Percentiles rank a stretch among this genome's conserved stretches.
Evolutionary conservation across 2,113 vertebrate species (phyloP).

Genomic region (Neogobius melanostomus): DNA sequence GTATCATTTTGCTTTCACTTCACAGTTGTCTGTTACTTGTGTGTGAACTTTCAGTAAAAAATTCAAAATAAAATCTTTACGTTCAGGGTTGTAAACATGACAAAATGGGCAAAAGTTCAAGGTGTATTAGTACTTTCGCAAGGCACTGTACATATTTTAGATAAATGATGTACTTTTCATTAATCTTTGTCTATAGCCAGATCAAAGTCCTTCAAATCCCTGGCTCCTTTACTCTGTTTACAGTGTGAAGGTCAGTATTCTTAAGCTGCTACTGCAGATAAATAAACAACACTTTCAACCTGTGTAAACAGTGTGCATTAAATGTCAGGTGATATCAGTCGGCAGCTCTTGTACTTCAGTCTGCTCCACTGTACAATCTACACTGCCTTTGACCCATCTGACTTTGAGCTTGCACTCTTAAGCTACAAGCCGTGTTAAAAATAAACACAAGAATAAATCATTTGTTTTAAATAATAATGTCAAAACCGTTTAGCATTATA

Average conservation of each 20-base stretch:
- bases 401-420: constrained; percentile 40
- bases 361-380: constrained; percentile 50
- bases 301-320: constrained; percentile 55
- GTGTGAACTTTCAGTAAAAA: too few relatives aligned
- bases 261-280: constrained; percentile 35
- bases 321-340: constrained; percentile 61
- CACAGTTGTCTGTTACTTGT: too few relatives aligned
- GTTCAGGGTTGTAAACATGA: too few relatives aligned
- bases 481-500: too few relatives aligned
- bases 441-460: neutral
- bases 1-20: too few relatives aligned
- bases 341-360: constrained; percentile 45
- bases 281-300: constrained; percentile 54
- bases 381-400: constrained; percentile 53
- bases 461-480: too few relatives aligned
- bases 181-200: neutral
- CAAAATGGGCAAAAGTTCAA: too few relatives aligned
- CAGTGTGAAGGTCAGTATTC: constrained; percentile 47
- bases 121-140: too few relatives aligned
- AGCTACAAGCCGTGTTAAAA: neutral
- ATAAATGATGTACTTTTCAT: neutral
- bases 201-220: neutral
- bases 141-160: too few relatives aligned
- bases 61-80: too few relatives aligned
- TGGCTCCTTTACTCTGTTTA: constrained; percentile 10